Evolutionary conservation across 2,888 invertebrate genomes (phyloP).

Genomic region (Baronia brevicornis): DNA sequence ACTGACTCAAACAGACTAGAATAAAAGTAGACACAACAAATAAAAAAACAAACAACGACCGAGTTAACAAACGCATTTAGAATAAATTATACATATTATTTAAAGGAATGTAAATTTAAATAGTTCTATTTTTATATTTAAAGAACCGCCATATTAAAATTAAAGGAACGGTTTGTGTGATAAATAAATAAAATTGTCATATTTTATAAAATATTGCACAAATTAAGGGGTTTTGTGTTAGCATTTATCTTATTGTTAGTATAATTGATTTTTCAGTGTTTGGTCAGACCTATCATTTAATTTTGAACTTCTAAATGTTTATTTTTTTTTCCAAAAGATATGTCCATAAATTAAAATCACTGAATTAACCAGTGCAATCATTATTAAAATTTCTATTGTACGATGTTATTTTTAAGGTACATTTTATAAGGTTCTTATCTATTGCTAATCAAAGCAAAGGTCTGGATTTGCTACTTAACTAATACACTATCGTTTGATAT

Average conservation of each 20-base stretch:
- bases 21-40: conserved; percentile 18
- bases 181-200: conserved; percentile 6
- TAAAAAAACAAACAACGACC: conserved; percentile 26
- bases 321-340: too few species aligned
- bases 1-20: conserved; percentile 29
- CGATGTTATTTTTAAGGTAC: too few species aligned
- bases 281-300: too few species aligned
- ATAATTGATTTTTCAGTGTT: too few species aligned
- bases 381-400: too few species aligned
- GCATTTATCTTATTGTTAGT: background rate
- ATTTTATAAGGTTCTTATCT: background rate
- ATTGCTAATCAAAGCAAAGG: conserved; percentile 2
- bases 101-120: conserved; percentile 28
- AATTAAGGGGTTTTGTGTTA: conserved; percentile 6
- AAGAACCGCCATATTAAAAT: conserved; percentile 5
- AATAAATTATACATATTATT: conserved; percentile 19
- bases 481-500: conserved; percentile 1
- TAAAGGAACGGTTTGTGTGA: conserved; percentile 5
- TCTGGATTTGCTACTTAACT: conserved; percentile 7
- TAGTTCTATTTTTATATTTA: too few species aligned
- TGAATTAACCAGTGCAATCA: too few species aligned
- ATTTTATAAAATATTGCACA: conserved; percentile 13
- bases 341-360: too few species aligned
- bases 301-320: too few species aligned
- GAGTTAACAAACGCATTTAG: conserved; percentile 23